Evolutionary conservation across 2,888 invertebrate genomes (phyloP), one percentile per base, ranked within the genome.

Genomic region (Dendrolimus houi): DNA sequence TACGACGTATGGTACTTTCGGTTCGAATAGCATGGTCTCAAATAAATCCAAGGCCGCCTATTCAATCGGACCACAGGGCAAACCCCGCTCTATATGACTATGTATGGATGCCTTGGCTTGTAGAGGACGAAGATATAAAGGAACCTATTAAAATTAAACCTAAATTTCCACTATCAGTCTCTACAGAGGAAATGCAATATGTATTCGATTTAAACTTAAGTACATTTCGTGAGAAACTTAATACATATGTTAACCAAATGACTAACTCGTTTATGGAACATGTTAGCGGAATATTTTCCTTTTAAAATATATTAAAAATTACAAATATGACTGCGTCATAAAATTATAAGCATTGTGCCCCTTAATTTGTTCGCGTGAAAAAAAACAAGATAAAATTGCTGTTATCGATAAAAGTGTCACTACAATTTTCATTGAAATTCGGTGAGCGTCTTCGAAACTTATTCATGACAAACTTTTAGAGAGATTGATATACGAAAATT

Each of bases 81-180:
- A 67, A 81, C 61, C 81, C 81, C 7, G 63, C 73, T 14, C 57
- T 62, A 10, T 61, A 66, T 29, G 65, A 71, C 60, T 82, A 72
- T 61, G 61, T 74, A 54, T 82, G 77, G 80, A 64, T 62, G 8
- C 70, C 77, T 8, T 81, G 78, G 78, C 56, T 78, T 9, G 61
- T 69, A 40, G 69, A 75, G 56, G 68, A 75, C 41, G 75, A 75
- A 60, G 59, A 67, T 52, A 58, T 63, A 10, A 56, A 64, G 29
- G 66, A 71, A 59, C 57, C 64, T 53, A 59, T 63, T 12, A 59
- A 58, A n/a, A 52, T 52, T 2, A 57, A 62, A 9, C 70, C 73
- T 1, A 42, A 59, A 3, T 83, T 75, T 60, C 82, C 80, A n/a
- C 61, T 81, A 56, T 64, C 68, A 62, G 66, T 78, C 7, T 68